Conservation (phyloP, 2,888 invertebrate species). For the Hylaea fasciaria region DNA sequence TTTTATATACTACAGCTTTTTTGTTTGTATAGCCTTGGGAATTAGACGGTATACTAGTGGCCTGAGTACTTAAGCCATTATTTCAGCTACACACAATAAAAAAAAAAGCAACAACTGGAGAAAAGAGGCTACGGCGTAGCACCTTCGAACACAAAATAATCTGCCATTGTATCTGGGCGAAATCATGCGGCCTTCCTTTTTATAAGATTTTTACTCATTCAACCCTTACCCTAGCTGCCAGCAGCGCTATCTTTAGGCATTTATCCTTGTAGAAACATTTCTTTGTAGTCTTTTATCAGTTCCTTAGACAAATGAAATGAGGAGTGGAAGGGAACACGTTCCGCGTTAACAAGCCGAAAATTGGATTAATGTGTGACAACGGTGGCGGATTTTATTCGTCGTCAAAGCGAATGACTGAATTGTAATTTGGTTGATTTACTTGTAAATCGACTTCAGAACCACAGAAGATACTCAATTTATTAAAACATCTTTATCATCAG, state of each 20-base stretch:
- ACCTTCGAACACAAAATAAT: not conserved
- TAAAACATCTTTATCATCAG: too few species aligned
- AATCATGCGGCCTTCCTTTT: not conserved
- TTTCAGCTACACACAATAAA: too few species aligned
- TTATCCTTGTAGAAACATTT: conserved; percentile 17
- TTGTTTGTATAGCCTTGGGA: too few species aligned
- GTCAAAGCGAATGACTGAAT: not conserved
- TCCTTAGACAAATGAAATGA: conserved; percentile 37
- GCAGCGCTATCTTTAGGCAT: conserved; percentile 5
- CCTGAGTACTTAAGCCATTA: too few species aligned
- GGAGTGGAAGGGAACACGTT: conserved; percentile 40
- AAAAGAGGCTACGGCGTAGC: not conserved
- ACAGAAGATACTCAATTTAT: too few species aligned
- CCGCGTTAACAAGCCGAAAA: conserved; percentile 47
- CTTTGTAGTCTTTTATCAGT: conserved; percentile 30
- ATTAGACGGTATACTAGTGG: too few species aligned
- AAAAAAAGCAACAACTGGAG: too few species aligned
- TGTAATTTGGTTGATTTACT: not conserved
- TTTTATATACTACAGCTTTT: too few species aligned
- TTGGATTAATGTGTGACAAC: conserved; percentile 48
- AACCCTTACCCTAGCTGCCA: conserved; percentile 3
- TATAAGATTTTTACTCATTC: too few species aligned
- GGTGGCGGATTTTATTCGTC: conserved; percentile 36
- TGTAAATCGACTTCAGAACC: too few species aligned
- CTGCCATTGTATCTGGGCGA: not conserved